Conservation (phyloP, 2,797 vertebrate genomes). For the Crocidura indochinensis region DNA sequence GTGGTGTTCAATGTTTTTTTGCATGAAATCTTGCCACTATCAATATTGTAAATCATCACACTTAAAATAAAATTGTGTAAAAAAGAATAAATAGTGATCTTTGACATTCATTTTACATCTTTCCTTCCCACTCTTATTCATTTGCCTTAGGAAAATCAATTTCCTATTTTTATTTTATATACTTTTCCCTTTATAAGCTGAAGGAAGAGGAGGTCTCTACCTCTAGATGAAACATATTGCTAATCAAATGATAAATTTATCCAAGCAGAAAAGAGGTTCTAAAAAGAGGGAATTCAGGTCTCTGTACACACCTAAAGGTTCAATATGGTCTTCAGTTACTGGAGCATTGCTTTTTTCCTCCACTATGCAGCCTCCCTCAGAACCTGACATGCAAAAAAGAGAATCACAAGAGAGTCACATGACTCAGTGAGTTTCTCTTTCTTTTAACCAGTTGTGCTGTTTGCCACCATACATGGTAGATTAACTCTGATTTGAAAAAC, state of each 20-base stretch:
- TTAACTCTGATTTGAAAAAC: constrained; percentile 38
- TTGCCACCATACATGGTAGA: constrained; percentile 20
- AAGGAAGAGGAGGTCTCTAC: neutral
- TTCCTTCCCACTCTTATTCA: neutral
- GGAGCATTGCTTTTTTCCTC: neutral
- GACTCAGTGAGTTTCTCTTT: constrained; percentile 9
- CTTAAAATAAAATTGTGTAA: too few relatives aligned
- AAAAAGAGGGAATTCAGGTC: constrained; percentile 41
- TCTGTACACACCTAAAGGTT: too few relatives aligned
- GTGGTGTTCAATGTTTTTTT: too few relatives aligned
- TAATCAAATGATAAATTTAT: constrained; percentile 5
- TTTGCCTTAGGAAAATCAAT: constrained; percentile 2
- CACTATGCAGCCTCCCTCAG: neutral
- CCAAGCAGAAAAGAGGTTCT: constrained; percentile 19
- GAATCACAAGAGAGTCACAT: neutral
- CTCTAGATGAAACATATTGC: neutral
- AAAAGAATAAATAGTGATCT: too few relatives aligned
- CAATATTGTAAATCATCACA: too few relatives aligned
- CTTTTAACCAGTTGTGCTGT: constrained; percentile 37
- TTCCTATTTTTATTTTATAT: too few relatives aligned
- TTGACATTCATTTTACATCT: too few relatives aligned
- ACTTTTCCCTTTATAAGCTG: neutral
- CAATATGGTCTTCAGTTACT: neutral
- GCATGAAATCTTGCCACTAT: too few relatives aligned
- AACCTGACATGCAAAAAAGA: constrained; percentile 35